Conservation (phyloP, 2,113 vertebrate species). For the Candoia aspera region DNA sequence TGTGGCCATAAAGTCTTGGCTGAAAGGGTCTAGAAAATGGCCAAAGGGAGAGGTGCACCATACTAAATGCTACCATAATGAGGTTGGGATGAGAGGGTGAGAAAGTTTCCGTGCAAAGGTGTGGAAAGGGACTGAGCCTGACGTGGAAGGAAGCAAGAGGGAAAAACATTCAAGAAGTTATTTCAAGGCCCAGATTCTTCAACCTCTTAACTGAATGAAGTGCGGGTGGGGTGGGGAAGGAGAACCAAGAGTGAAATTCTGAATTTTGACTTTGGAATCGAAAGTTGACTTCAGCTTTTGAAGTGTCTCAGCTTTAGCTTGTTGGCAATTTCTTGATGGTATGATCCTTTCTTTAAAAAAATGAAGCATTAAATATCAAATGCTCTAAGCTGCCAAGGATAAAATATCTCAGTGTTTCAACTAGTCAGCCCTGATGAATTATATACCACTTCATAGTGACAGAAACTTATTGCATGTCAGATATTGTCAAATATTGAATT, state of each 20-base stretch:
- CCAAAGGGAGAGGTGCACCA: too few relatives aligned
- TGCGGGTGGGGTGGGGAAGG: too few relatives aligned
- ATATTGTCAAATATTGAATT: constrained; percentile 1
- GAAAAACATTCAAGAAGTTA: too few relatives aligned
- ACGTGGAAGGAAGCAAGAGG: neutral
- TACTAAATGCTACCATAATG: too few relatives aligned
- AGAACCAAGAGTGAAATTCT: neutral
- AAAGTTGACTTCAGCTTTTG: neutral
- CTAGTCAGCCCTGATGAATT: neutral
- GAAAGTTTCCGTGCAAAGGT: too few relatives aligned
- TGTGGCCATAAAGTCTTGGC: too few relatives aligned
- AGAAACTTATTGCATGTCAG: neutral
- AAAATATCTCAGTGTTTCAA: neutral
- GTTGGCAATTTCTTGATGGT: neutral
- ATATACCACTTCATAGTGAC: neutral
- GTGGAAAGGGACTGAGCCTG: neutral
- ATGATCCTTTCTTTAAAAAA: neutral
- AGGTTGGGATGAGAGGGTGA: too few relatives aligned
- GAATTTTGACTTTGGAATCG: neutral
- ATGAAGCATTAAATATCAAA: neutral
- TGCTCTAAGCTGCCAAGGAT: neutral
- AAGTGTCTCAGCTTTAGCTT: neutral
- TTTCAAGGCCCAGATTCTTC: too few relatives aligned
- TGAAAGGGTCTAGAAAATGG: too few relatives aligned
- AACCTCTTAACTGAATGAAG: too few relatives aligned